phyloP scores from a whole-genome alignment of 1,140 invertebrate species.

The Drosophila pachea region DNA sequence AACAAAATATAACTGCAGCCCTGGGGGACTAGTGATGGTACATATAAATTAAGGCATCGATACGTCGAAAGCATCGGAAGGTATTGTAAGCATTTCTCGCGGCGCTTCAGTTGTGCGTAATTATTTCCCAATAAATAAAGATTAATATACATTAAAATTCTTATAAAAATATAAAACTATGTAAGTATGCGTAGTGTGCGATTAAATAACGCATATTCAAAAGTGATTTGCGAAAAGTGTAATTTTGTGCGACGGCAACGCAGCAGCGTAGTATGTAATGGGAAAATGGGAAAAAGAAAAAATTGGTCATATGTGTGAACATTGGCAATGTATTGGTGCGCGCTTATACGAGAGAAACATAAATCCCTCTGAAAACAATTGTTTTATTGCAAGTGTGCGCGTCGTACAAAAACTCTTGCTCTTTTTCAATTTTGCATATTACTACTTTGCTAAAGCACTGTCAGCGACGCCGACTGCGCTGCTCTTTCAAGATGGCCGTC shows the following conservation, averaged over 20 bases:
- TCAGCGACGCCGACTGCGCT: constrained; percentile 46
- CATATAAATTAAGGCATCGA: constrained; percentile 29
- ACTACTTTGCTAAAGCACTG: constrained; percentile 32
- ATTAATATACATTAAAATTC: constrained; percentile 39
- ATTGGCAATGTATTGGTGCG: constrained; percentile 54
- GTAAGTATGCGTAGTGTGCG: constrained; percentile 56
- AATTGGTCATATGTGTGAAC: constrained; percentile 58
- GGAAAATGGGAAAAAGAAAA: constrained; percentile 43
- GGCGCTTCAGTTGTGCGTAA: constrained; percentile 62
- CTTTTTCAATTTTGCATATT: constrained; percentile 64
- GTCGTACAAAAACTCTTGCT: constrained; percentile 33
- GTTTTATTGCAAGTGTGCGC: constrained; percentile 35
- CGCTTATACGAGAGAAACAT: constrained; percentile 42
- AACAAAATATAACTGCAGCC: background rate
- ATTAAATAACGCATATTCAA: constrained; percentile 36
- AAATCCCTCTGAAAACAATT: constrained; percentile 31
- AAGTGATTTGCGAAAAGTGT: constrained; percentile 40
- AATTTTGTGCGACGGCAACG: constrained; percentile 30
- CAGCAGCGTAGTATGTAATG: constrained; percentile 42
- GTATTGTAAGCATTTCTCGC: constrained; percentile 40
- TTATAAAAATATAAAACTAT: constrained; percentile 38
- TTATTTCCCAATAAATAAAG: constrained; percentile 54
- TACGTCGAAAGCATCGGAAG: constrained; percentile 39
- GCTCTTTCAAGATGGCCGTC: constrained; percentile 73
- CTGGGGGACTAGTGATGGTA: constrained; percentile 23